Evolutionary conservation across 2,113 vertebrate species (phyloP), one percentile per base, ranked within the genome.

Genomic region (Callipepla californica): DNA sequence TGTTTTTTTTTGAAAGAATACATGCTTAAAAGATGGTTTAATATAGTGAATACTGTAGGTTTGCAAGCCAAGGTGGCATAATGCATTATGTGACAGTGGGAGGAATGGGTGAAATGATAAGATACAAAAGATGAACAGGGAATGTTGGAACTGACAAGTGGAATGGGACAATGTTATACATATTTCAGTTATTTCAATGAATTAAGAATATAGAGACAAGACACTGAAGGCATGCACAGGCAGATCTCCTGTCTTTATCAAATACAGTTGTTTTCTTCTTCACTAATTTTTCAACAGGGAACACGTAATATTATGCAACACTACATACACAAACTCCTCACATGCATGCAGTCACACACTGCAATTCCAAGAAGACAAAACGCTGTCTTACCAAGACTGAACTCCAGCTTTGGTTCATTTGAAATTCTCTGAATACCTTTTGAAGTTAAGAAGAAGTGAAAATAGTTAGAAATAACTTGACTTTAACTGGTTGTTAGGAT

Each of bases 401-500:
- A 98, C 92, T 98, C 98, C 94, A 98, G 66, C 90, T 98, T 98
- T 66, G 98, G 97, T 53, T 98, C 97, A 95, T 97, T 89, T 90
- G 96, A 93, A 90, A 70, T 96, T 93, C 94, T 98, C 93, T 97
- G 96, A 95, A 98, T 97, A 96, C 96, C 98, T 98, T 89, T 80
- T 75, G 94, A 94, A 4, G 15, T 89, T 70, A 95, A 91, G 11
- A 61, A 57, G 76, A 73, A 73, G 8, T 65, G 55, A 57, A 68
- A 68, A 12, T 87, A 10, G 95, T 87, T 87, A 96, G 70, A 88
- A 80, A 72, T 59, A 53, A 90, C 23, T 73, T 70, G 2, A 91
- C 25, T 93, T 65, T 34, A 45, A 26, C 86, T 73, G 9, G 7
- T 26, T 51, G 25, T 23, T 51, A 36, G 36, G 28, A 16, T 28